Evolutionary conservation across 2,797 vertebrate genomes (phyloP).

Genomic region (Clarias pachynema): DNA sequence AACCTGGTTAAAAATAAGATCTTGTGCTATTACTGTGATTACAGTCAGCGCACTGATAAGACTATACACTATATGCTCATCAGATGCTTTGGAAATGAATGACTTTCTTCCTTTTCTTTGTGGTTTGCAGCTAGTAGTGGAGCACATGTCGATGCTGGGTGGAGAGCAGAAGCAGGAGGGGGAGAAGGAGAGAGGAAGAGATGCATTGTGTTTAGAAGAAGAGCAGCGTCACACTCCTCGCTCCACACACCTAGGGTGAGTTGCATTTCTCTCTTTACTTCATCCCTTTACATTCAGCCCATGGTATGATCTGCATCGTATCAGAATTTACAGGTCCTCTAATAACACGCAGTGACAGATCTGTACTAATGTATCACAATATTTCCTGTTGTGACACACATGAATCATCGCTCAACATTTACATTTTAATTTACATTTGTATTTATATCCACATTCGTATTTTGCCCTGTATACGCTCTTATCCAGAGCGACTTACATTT

Average conservation of each 20-base stretch:
- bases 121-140: background rate
- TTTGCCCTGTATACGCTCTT: too few relatives aligned
- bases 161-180: conserved; percentile 48
- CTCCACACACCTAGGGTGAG: conserved; percentile 63
- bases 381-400: background rate
- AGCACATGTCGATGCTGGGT: conserved; percentile 44
- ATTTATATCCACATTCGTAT: too few relatives aligned
- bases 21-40: background rate
- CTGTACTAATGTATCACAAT: background rate
- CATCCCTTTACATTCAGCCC: background rate
- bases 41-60: background rate
- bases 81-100: background rate
- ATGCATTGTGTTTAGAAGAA: conserved; percentile 33
- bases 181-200: conserved; percentile 62
- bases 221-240: conserved; percentile 48
- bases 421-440: too few relatives aligned
- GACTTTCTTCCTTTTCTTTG: background rate
- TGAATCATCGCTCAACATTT: background rate
- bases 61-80: too few relatives aligned
- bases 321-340: background rate
- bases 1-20: background rate
- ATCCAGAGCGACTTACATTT: too few relatives aligned
- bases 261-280: conserved; percentile 9
- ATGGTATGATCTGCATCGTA: background rate
- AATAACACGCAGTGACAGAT: background rate